Percentiles rank a stretch among this genome's conserved stretches.
Conservation (phyloP, 2,797 vertebrate genomes). For the Chrosomus eos region DNA sequence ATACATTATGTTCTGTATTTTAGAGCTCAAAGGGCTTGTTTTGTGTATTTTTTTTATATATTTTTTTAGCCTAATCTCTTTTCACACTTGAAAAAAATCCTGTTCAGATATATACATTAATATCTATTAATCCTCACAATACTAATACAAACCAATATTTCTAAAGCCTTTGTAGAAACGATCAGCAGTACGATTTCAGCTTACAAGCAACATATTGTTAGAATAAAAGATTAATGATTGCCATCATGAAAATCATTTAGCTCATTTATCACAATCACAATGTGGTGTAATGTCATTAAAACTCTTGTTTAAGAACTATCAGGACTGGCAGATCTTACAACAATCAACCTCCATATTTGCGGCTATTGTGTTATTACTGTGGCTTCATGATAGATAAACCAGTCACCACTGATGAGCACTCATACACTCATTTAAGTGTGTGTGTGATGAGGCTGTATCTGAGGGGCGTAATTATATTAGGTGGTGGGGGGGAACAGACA, state of each 20-base stretch:
- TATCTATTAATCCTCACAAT: background rate
- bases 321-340: slow-evolving; percentile 8
- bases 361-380: slow-evolving; percentile 41
- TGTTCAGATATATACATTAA: background rate
- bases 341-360: slow-evolving; percentile 3
- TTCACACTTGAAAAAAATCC: background rate
- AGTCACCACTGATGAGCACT: slow-evolving; percentile 39
- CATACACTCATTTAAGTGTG: slow-evolving; percentile 20
- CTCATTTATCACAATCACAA: slow-evolving; percentile 12
- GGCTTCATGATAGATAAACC: slow-evolving; percentile 41
- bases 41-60: background rate
- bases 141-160: background rate
- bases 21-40: background rate
- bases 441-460: slow-evolving; percentile 39
- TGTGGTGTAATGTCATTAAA: slow-evolving; percentile 11
- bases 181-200: background rate
- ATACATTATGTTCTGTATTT: background rate
- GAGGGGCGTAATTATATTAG: slow-evolving; percentile 49
- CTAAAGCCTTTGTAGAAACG: background rate
- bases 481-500: background rate
- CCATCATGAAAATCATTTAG: slow-evolving; percentile 17
- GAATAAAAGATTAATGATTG: slow-evolving; percentile 15
- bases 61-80: background rate
- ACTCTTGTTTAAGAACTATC: slow-evolving; percentile 12
- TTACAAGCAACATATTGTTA: slow-evolving; percentile 17